Conservation (phyloP, 2,797 vertebrate genomes). For the Mormyrus hasselquistii region DNA sequence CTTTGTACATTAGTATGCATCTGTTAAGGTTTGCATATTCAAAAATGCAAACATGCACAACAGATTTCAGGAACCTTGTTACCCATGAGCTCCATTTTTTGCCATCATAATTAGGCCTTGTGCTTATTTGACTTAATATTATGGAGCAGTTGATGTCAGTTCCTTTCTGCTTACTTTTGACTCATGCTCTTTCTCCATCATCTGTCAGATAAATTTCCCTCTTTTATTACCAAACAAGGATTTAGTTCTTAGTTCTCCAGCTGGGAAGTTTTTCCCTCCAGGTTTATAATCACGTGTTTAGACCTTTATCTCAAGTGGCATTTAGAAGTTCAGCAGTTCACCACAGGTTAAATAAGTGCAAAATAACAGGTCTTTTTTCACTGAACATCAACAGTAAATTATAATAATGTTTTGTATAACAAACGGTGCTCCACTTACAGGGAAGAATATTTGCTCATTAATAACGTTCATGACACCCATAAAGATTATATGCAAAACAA, state of each 20-base stretch:
- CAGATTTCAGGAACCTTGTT: neutral
- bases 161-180: neutral
- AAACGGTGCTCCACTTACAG: neutral
- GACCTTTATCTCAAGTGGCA: neutral
- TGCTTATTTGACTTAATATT: neutral
- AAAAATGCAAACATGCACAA: neutral
- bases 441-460: neutral
- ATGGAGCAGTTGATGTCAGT: neutral
- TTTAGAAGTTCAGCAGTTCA: slow-evolving; percentile 5
- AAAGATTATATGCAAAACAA: neutral
- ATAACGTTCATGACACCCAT: neutral
- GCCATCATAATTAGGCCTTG: neutral
- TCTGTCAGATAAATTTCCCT: neutral
- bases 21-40: neutral
- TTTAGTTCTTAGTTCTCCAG: neutral
- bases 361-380: neutral
- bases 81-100: neutral
- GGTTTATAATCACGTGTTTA: neutral
- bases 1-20: neutral
- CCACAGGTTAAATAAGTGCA: neutral
- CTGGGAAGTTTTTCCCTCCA: neutral
- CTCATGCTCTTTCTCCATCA: neutral
- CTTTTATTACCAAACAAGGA: neutral
- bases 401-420: neutral
- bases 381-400: neutral